Evolutionary conservation across 2,797 vertebrate species (phyloP), one percentile per base, ranked within the genome.

Genomic region (Rhynchotus rufescens): DNA sequence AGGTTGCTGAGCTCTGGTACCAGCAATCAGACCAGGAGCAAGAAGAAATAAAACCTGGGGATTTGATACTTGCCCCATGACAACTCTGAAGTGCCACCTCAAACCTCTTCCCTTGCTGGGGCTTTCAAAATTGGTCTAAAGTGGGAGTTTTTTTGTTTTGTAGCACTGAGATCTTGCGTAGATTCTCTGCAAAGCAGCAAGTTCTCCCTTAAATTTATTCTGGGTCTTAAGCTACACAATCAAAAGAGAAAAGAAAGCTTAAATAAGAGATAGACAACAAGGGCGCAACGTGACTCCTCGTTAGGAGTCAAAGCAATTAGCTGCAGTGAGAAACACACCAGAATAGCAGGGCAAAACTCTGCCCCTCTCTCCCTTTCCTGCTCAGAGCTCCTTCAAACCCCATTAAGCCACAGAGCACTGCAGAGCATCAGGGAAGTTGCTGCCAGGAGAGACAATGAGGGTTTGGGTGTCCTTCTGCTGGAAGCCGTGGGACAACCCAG

Each of bases 331-430:
- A 26, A 13, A 8, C 51, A 34, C 28, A 30, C 6, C 51, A 25
- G 15, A 57, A 14, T 17, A 45, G 19, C 45, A 30, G 17, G 51
- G 28, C 20, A 12, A 34, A 38, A 30, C 17, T 28, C 34, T 21
- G 19, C 34, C 26, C 26, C 28, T 38, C 26, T 40, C 38, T 9
- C 19, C n/a, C 15, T 45, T 1, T 3, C 3, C 38, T n/a, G 25
- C 6, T 20, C 66, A 74, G 32, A 36, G 17, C 20, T 4, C 15
- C 2, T 42, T 3, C 15, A 4, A 25, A 57, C 49, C 12, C 6
- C 1, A 8, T 13, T 51, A 32, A 1, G 0, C 36, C 2, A 1
- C 45, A 19, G 36, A 67, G n/a, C 56, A 80, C 5, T 30, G 47
- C 80, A 52, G 40, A 36, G 77, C 49, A 36, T 20, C 60, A 32